A percentile compares a stretch with the other conserved stretches of the same genome.
Conservation (phyloP, 1,140 invertebrate genomes). For the Tetragnatha versicolor region DNA sequence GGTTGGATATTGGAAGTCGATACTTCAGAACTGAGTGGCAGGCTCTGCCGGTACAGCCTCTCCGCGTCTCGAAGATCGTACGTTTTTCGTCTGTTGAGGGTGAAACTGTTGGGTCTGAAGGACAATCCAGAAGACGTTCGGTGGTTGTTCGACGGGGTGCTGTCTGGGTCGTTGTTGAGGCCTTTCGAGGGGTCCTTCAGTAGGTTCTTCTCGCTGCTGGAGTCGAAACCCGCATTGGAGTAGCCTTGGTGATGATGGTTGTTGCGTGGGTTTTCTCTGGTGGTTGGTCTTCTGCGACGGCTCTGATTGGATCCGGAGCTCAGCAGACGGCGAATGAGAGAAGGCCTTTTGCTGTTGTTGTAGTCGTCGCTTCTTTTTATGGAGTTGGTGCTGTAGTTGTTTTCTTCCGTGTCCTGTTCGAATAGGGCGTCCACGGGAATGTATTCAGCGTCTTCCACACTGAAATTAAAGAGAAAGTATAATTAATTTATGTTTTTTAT, state of each 20-base stretch:
- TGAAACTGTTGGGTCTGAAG: background rate
- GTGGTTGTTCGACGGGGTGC: background rate
- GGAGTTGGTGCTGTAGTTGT: background rate
- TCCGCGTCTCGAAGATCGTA: background rate
- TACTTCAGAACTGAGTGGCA: background rate
- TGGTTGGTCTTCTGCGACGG: background rate
- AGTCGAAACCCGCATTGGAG: slow-evolving; percentile 2
- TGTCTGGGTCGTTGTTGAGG: background rate
- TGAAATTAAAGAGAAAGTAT: background rate
- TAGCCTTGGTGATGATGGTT: background rate
- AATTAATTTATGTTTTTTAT: background rate
- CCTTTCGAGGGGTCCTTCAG: background rate
- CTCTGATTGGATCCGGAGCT: background rate
- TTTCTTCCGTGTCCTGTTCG: slow-evolving; percentile 30
- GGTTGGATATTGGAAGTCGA: background rate
- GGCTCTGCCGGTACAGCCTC: background rate
- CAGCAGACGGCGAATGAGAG: slow-evolving; percentile 6
- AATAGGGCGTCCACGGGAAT: slow-evolving; percentile 26
- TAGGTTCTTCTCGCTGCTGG: background rate
- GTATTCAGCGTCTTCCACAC: slow-evolving; percentile 31
- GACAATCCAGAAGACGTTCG: background rate
- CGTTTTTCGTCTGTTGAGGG: background rate
- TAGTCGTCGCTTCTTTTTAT: background rate
- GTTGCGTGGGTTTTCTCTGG: background rate
- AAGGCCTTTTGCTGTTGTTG: slow-evolving; percentile 5